Base-by-base conservation (phyloP, 1,140 invertebrate genomes). In the Hydropsyche tenuis region DNA sequence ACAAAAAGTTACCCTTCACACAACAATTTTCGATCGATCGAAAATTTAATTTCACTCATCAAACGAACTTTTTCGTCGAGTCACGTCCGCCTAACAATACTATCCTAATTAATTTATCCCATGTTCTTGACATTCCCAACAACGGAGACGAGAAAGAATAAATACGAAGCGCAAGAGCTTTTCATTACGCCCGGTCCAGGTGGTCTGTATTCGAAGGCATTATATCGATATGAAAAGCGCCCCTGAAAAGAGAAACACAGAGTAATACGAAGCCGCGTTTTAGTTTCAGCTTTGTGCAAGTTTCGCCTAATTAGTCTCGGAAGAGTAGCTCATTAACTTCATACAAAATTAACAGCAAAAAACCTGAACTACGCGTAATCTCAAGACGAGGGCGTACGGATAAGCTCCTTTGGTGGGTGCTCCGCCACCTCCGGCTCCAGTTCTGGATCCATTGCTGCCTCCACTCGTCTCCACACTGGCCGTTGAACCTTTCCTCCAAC, bases 291-390 rank as follows among this genome's bases (percentile, higher is more conserved):
- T 9, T 37, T 7, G 12, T 11, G 56, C 7, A n/a, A 60, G 56
- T 60, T 60, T 60, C 25, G 22, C 11, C 23, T 37, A 37, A 53
- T 53, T 18, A 53, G 20, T 1, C 16, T 7, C 16, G 48, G 9
- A 53, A 18, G 20, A 18, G 16, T 20, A 18, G 48, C 48, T 37
- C 46, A 51, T 16, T 51, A 51, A 14, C 46, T 5, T 16, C 18
- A 16, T 20, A 51, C 14, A 51, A 51, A 51, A 20, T 20, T 51
- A 18, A 62, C 23, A 37, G 30, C 30, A 37, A 37, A 37, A 45
- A 43, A 78, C 77, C 73, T 78, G 74, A n/a, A 78, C 74, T 5
- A 78, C 77, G 53, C 77, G 20, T 45, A 78, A 68, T 45, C 77
- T 56, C 14, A 78, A 45, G 9, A 75, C 74, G 1, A 78, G 65